Evolutionary conservation across 1,140 invertebrate species (phyloP).

Genomic region (Temnothorax nylanderi): DNA sequence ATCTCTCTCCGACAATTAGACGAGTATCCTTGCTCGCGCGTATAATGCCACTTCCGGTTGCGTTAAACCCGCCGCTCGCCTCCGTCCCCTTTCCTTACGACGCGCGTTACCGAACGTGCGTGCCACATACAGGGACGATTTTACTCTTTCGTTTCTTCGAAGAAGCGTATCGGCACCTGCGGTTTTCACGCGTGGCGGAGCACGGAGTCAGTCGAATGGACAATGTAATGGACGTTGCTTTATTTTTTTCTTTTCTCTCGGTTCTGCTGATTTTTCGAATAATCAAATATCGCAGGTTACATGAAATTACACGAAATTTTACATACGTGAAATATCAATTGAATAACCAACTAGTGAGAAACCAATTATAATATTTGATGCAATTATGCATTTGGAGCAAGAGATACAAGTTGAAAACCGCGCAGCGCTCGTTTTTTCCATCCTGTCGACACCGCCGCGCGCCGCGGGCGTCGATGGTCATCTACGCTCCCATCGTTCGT

Average conservation of each 20-base stretch:
- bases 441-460: conserved; percentile 34
- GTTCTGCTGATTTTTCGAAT: neutral
- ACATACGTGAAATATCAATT: neutral
- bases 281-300: neutral
- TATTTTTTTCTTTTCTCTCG: neutral
- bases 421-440: neutral
- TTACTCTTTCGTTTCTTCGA: conserved; percentile 38
- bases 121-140: conserved; percentile 32
- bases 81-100: neutral
- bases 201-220: neutral
- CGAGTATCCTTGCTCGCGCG: conserved; percentile 81
- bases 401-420: conserved; percentile 18
- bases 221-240: neutral
- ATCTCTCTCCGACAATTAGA: conserved; percentile 84
- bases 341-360: neutral
- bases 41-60: conserved; percentile 82
- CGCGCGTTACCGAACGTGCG: conserved; percentile 55
- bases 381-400: conserved; percentile 10
- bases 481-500: conserved; percentile 51
- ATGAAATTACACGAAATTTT: neutral
- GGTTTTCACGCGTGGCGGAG: conserved; percentile 36
- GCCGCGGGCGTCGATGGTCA: conserved; percentile 46
- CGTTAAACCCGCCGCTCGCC: conserved; percentile 36
- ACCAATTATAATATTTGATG: conserved; percentile 9
- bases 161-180: conserved; percentile 55